Conservation (phyloP, 1,140 invertebrate species). For the Trichogramma pretiosum region DNA sequence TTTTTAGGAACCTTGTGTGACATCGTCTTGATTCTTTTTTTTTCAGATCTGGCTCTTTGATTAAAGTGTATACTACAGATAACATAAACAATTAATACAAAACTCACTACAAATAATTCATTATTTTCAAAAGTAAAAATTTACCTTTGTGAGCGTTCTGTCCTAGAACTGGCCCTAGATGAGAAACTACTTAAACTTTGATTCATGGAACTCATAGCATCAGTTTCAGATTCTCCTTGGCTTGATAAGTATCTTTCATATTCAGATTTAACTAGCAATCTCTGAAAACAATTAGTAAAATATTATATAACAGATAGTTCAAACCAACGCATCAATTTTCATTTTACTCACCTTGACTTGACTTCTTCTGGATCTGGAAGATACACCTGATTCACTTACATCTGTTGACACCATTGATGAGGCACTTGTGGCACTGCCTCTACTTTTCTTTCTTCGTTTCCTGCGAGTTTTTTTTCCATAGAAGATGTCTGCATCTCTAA, state of each 20-base stretch:
- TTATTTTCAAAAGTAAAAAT: neutral
- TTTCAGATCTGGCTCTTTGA: slow-evolving; percentile 31
- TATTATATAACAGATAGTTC: too few relatives aligned
- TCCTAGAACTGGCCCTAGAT: slow-evolving; percentile 20
- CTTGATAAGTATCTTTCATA: slow-evolving; percentile 35
- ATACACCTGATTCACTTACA: slow-evolving; percentile 19
- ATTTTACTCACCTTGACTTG: too few relatives aligned
- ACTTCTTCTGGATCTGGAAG: too few relatives aligned
- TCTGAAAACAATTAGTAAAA: slow-evolving; percentile 25
- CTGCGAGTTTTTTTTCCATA: slow-evolving; percentile 38
- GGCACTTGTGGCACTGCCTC: slow-evolving; percentile 14
- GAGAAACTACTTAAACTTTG: slow-evolving; percentile 35
- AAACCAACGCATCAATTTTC: too few relatives aligned
- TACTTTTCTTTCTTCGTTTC: slow-evolving; percentile 21
- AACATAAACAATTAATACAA: slow-evolving; percentile 12
- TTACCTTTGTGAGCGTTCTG: too few relatives aligned
- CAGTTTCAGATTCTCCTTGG: slow-evolving; percentile 30
- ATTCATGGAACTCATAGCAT: slow-evolving; percentile 27
- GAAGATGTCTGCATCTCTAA: slow-evolving; percentile 47
- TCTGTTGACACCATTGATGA: slow-evolving; percentile 23
- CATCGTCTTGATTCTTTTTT: slow-evolving; percentile 28
- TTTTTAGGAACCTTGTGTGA: slow-evolving; percentile 28
- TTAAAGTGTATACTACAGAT: slow-evolving; percentile 33
- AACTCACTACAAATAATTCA: slow-evolving; percentile 1
- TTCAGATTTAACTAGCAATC: slow-evolving; percentile 29